Evolutionary conservation across 1,140 invertebrate species (phyloP).

Genomic region (Ceratina australensis): DNA sequence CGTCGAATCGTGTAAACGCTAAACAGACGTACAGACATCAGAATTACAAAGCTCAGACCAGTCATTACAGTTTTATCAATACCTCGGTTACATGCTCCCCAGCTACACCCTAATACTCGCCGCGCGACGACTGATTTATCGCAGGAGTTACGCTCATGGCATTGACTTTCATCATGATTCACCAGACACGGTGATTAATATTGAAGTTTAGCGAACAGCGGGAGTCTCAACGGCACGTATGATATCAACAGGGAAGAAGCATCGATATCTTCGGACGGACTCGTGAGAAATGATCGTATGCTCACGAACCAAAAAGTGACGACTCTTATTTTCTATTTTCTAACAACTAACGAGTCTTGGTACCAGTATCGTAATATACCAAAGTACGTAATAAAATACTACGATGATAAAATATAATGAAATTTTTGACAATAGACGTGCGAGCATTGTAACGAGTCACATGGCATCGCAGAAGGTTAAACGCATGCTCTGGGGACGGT

Average conservation of each 20-base stretch:
- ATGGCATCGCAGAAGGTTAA: not conserved
- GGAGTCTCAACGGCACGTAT: not conserved
- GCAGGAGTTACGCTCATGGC: not conserved
- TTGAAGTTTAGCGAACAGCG: not conserved
- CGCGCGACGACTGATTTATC: not conserved
- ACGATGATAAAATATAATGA: no score
- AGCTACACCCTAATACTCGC: not conserved
- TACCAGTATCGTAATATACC: no score
- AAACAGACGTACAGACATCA: not conserved
- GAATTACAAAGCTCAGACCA: not conserved
- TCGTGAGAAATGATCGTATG: not conserved
- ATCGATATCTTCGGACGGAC: not conserved
- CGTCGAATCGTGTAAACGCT: not conserved
- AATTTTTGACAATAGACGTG: no score
- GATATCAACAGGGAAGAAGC: not conserved
- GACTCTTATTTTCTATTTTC: no score
- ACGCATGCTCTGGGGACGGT: no score
- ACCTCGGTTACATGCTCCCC: not conserved
- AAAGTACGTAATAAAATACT: no score
- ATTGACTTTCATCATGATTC: constrained; percentile 25
- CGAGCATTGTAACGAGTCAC: no score
- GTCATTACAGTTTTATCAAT: not conserved
- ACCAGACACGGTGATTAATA: not conserved
- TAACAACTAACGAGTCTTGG: no score
- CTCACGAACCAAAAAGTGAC: no score